Conservation (phyloP, 2,113 vertebrate species). For the Axis porcinus region DNA sequence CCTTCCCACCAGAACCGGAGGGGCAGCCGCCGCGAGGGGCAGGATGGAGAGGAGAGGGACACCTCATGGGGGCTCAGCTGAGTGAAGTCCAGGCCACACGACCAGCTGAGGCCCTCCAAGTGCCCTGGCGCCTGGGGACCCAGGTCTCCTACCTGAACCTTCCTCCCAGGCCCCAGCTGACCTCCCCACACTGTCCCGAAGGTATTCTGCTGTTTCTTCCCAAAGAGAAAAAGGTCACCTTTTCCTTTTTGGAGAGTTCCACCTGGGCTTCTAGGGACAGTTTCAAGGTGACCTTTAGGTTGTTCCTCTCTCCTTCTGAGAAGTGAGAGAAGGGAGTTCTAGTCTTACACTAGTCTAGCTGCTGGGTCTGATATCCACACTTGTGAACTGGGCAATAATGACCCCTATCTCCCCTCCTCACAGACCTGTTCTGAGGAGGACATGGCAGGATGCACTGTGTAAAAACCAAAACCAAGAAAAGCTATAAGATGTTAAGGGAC, state of each 20-base stretch:
- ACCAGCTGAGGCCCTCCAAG: neutral
- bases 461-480: slow-evolving; percentile 37
- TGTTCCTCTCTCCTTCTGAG: slow-evolving; percentile 12
- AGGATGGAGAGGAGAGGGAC: neutral
- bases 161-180: neutral
- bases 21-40: rapidly evolving
- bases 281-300: slow-evolving; percentile 60
- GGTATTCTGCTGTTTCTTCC: neutral
- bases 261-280: neutral
- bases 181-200: neutral
- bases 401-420: neutral
- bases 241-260: slow-evolving; percentile 24
- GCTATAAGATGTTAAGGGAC: slow-evolving; percentile 9
- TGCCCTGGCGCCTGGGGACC: neutral
- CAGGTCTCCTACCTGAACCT: neutral
- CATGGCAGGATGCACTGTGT: neutral
- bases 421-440: neutral
- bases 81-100: neutral
- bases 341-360: neutral
- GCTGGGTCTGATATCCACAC: neutral
- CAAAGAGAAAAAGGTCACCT: slow-evolving; percentile 30
- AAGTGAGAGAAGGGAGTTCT: neutral
- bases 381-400: neutral
- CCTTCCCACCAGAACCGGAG: neutral
- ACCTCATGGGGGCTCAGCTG: neutral